Base-by-base conservation (phyloP, 1,140 invertebrate genomes). In the Macrotrachela quadricornifera region DNA sequence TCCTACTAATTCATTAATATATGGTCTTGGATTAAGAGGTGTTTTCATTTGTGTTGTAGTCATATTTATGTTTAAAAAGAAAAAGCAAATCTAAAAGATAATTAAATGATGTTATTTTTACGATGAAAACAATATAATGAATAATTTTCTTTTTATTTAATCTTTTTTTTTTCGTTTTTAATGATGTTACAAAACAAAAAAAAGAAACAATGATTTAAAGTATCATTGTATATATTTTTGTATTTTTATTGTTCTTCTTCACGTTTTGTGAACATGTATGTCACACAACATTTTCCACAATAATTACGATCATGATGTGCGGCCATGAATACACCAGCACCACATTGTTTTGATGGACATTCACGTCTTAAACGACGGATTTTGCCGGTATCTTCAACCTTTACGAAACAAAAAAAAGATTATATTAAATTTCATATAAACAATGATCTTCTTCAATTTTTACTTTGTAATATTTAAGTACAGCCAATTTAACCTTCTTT, bases 401-500 rank as follows among this genome's bases (percentile, higher is more conserved):
- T 62, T 1, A 71, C 71, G 60, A 56, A 60, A 61, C 55, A 59
- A 62, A 1, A 71, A 71, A 60, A 4, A 30, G 8, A 30, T 30
- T 2, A 30, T 56, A 60, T 61, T 55, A 59, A 42, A 38, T 17
- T 17, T 46, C 18, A 46, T 6, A 1, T 16, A 17, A 46, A 4
- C 10, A 4, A 2, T 30, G 2, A 4, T 46, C 18, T 17, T 17
- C 6, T 13, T 16, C 10, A 45, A 45, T 46, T 8, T 30, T 30
- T 30, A 95, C 91, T 80, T 96, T 96, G 73, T 97, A 97, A 72
- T 82, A 97, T 73, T 94, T 95, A 45, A 99, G 76, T 18, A 96
- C 87, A 59, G 90, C 80, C 58, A 99, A 77, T 75, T 97, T 97
- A 72, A 96, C 86, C 80, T 97, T 99, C 91, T 95, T 97, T 78